Conservation (phyloP, 2,797 vertebrate genomes). For the Mormyrops boulengeri region DNA sequence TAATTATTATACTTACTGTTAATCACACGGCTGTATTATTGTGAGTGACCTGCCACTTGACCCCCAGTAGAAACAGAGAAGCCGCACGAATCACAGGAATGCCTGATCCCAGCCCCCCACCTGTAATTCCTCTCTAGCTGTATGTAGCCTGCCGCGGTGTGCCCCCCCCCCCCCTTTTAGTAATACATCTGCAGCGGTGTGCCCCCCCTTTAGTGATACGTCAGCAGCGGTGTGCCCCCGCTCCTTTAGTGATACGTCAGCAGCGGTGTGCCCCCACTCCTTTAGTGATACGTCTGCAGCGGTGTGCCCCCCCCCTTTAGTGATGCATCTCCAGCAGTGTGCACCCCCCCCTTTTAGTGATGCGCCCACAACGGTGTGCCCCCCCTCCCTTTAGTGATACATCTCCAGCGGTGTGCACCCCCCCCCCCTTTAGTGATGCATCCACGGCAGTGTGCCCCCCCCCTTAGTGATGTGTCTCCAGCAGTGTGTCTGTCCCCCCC, state of each 20-base stretch:
- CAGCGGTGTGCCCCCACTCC: too few species aligned
- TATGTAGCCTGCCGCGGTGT: slow-evolving; percentile 38
- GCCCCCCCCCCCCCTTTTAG: slow-evolving; percentile 30
- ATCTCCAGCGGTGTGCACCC: too few species aligned
- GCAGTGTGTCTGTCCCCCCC: slow-evolving; percentile 19
- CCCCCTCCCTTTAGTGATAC: too few species aligned
- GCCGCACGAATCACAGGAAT: neutral
- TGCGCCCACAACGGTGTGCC: too few species aligned
- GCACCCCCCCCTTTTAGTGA: too few species aligned
- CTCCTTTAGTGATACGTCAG: too few species aligned
- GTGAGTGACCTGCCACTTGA: neutral
- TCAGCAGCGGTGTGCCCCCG: slow-evolving; percentile 5
- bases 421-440: too few species aligned
- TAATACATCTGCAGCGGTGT: too few species aligned
- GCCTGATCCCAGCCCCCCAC: slow-evolving; percentile 3
- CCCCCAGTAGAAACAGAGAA: neutral
- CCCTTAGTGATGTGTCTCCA: slow-evolving; percentile 2
- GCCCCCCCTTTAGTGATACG: slow-evolving; percentile 31
- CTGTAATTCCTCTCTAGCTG: slow-evolving; percentile 18
- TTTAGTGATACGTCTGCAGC: too few species aligned
- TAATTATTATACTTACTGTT: neutral
- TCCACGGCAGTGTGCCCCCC: slow-evolving; percentile 18
- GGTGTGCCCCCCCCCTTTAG: too few species aligned
- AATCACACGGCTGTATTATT: neutral
- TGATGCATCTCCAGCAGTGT: too few species aligned